Evolutionary conservation across 1,140 invertebrate genomes (phyloP).

Genomic region (Antheraea mylitta): DNA sequence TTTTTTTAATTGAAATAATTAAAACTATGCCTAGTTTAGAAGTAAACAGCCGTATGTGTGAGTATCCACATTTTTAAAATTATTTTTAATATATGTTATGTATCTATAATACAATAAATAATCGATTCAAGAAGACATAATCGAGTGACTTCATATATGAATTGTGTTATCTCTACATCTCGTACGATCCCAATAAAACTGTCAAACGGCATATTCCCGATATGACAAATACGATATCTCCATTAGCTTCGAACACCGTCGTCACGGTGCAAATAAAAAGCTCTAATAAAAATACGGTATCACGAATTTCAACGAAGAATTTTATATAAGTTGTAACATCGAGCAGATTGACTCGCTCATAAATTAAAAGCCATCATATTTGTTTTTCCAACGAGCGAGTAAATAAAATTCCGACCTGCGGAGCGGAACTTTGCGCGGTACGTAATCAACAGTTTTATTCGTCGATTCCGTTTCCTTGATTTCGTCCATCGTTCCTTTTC

Average conservation of each 20-base stretch:
- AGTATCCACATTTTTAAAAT: too few relatives aligned
- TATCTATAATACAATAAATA: background rate
- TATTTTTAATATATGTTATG: background rate
- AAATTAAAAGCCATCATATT: constrained; percentile 76
- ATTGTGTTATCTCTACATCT: constrained; percentile 30
- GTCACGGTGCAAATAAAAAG: constrained; percentile 60
- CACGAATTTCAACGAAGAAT: constrained; percentile 46
- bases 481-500: constrained; percentile 49
- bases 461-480: constrained; percentile 68
- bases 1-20: too few relatives aligned
- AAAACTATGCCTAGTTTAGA: too few relatives aligned
- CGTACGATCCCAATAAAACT: constrained; percentile 67
- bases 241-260: constrained; percentile 59
- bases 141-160: constrained; percentile 40
- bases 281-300: constrained; percentile 48
- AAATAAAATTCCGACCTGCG: constrained; percentile 73
- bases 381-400: constrained; percentile 67
- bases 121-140: background rate
- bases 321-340: constrained; percentile 29
- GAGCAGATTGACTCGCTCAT: constrained; percentile 52
- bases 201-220: constrained; percentile 63
- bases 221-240: constrained; percentile 72
- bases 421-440: constrained; percentile 67
- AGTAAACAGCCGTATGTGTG: too few relatives aligned
- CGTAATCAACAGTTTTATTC: constrained; percentile 74